Percentiles rank a stretch among this genome's conserved stretches.
These are phyloP conservation scores for Panzeria rudis DNA, from an alignment of 2,888 invertebrate species.

Conservation along the genomic window DNA sequence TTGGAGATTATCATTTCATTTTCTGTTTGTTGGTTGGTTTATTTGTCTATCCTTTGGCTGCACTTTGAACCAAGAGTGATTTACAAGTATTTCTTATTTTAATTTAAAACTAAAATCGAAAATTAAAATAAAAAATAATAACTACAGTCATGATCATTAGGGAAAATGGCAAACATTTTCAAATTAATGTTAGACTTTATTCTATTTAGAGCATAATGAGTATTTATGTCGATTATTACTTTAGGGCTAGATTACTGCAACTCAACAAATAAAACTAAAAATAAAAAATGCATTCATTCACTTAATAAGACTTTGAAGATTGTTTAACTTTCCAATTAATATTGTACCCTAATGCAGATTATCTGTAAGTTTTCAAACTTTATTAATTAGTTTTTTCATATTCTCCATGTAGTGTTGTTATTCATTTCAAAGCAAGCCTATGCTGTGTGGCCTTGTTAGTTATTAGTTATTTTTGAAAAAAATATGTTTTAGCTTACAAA, in stretches of 20 bases:
- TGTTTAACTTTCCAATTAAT: no score
- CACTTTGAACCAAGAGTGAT: constrained; percentile 49
- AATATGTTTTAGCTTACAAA: no score
- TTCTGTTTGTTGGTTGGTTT: constrained; percentile 42
- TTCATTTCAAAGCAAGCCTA: no score
- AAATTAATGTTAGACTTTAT: not conserved
- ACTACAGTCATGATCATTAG: not conserved
- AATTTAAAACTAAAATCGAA: constrained; percentile 17
- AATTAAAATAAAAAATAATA: not conserved
- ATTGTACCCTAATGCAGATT: no score
- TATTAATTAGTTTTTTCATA: no score
- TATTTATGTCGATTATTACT: not conserved
- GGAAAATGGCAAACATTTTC: not conserved
- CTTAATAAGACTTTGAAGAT: constrained; percentile 17
- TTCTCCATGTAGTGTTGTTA: no score
- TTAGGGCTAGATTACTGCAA: not conserved
- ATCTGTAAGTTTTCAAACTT: no score
- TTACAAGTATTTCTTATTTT: constrained; percentile 21
- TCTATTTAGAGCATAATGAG: not conserved
- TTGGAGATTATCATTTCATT: constrained; percentile 53
- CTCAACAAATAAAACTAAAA: not conserved
- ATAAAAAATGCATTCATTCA: not conserved
- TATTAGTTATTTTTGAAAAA: no score
- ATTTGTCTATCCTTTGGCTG: constrained; percentile 35
- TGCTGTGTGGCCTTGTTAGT: no score